Base-by-base conservation (phyloP, 1,140 invertebrate genomes). In the Procambarus virginalis region DNA sequence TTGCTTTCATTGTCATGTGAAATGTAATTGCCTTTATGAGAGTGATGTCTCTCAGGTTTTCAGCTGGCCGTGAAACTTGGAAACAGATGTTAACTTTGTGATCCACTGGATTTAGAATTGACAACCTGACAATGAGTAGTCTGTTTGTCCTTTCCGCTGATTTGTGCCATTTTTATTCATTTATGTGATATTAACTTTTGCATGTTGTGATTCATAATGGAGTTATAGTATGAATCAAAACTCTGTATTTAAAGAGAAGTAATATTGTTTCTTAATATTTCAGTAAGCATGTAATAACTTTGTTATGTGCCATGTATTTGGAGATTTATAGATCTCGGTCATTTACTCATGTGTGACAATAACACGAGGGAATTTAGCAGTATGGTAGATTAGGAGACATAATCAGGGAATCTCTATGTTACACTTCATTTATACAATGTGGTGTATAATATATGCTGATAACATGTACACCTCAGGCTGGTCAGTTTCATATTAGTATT, bases 131-230 rank as follows among this genome's bases (percentile, higher is more conserved):
- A 17, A 78, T 78, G 76, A 48, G 76, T 77, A n/a, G 76, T 55
- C 9, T 48, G 17, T n/a, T 48, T 78, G 48, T 49, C 46, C 45
- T 78, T 78, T 5, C 46, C 8, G 45, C 46, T 78, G 76, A 48
- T 55, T 78, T 48, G 76, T 78, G 46, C 76, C 46, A 78, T 78
- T 10, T 49, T 49, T 78, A 48, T 78, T 78, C 8, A 14, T 78
- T 78, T 49, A 45, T 78, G 76, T 78, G 76, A 78, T 78, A 78
- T 78, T 49, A 78, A 34, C n/a, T 55, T 49, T 14, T 55, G 49
- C 49, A 12, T 78, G 45, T 48, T 78, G 76, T 48, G 45, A 78
- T 49, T 49, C 49, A 55, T 48, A 78, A 14, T 78, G 14, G 20
- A 78, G 76, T n/a, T 49, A 17, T 14, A 20, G 76, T 78, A 78